Base-by-base conservation (phyloP, 2,797 vertebrate species). In the Centropyge bicolor region DNA sequence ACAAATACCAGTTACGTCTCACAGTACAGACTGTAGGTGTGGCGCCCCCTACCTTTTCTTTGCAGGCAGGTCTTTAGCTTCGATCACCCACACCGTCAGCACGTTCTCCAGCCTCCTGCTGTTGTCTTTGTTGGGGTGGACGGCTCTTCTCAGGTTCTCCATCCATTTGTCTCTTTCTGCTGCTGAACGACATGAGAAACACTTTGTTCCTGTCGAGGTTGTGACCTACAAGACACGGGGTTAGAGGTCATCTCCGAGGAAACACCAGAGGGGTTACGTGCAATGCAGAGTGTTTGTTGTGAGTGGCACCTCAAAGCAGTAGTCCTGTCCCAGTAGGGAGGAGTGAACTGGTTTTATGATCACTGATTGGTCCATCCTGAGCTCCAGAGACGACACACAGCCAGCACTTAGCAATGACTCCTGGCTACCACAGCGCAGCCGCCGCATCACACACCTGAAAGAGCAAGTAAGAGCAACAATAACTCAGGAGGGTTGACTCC, bases 351-450 rank as follows among this genome's bases (percentile, higher is more conserved):
- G 97, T 87, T 98, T 99, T 93, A 99, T 99, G 87, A 98, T 92
- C 86, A 99, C 97, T 48, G 98, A 97, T 84, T 99, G 98, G 95
- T 99, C 98, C 98, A 99, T 99, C 46, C 97, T 98, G 94, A 99
- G 96, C 91, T 99, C 98, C 93, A 99, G 93, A 56, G 97, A 97
- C 65, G 97, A 97, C 41, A 97, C 97, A 8, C 97, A 96, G 55
- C 97, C 96, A 80, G 97, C 94, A 85, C 97, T 98, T 89, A 99
- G 97, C 94, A 99, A 93, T 69, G 97, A 99, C 93, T 99, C 98
- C 96, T 98, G 97, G 87, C 97, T 98, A 81, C 97, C 96, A 0
- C 96, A 97, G 90, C 93, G 97, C 96, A 97, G 95, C 92, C 95
- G 97, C 82, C 93, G 97, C 97, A 98, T 99, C 95, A 98, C 97